Conservation (phyloP, 2,888 invertebrate genomes). For the Dynastes hyllus region DNA sequence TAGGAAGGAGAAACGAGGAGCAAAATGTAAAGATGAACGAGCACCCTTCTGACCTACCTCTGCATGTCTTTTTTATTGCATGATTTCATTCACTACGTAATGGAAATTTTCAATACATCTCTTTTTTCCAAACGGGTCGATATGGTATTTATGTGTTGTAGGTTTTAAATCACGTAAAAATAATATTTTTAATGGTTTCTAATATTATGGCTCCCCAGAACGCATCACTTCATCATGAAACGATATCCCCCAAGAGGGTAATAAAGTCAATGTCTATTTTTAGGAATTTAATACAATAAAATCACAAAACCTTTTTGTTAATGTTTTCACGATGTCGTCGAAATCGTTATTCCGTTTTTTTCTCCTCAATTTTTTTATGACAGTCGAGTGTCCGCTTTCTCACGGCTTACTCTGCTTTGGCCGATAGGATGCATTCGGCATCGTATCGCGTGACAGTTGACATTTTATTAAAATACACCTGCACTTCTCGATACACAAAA, state of each 20-base stretch:
- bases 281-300: slow-evolving; percentile 44
- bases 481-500: slow-evolving; percentile 47
- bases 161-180: background rate
- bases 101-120: no score
- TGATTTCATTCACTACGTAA: slow-evolving; percentile 1
- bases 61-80: slow-evolving; percentile 6
- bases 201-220: no score
- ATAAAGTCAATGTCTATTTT: slow-evolving; percentile 34
- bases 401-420: slow-evolving; percentile 39
- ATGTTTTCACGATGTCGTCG: slow-evolving; percentile 38
- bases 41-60: slow-evolving; percentile 24
- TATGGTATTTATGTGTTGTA: no score
- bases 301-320: slow-evolving; percentile 42
- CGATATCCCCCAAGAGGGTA: slow-evolving; percentile 3
- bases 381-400: slow-evolving; percentile 47
- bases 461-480: slow-evolving; percentile 50
- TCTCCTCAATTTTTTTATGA: slow-evolving; percentile 38
- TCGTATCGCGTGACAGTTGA: slow-evolving; percentile 50
- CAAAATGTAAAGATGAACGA: background rate
- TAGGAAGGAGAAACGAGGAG: slow-evolving; percentile 60
- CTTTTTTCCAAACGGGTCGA: no score
- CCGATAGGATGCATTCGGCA: slow-evolving; percentile 32
- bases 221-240: background rate
- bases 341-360: slow-evolving; percentile 31
- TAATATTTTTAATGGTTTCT: no score